Conservation (phyloP, 2,888 invertebrate species). For the Anoplius nigerrimus region DNA sequence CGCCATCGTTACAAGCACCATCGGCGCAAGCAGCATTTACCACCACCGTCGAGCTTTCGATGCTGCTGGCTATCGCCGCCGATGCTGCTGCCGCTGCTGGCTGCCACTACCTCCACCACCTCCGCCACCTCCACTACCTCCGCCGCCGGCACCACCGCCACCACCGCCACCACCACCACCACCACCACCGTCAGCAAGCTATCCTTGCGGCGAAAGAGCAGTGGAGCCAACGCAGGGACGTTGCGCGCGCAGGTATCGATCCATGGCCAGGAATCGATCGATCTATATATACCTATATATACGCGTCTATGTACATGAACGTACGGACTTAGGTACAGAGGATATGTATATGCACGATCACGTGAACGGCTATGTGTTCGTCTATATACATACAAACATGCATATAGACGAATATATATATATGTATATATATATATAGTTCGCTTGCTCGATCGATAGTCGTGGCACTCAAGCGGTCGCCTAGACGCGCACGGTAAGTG, state of each 20-base stretch:
- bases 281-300: constrained; percentile 43
- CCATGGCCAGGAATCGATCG: constrained; percentile 51
- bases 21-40: too few relatives aligned
- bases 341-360: background rate
- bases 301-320: constrained; percentile 16
- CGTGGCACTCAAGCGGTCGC: constrained; percentile 31
- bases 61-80: too few relatives aligned
- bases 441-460: constrained; percentile 52
- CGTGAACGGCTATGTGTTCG: background rate
- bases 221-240: constrained; percentile 27
- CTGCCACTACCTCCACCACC: too few relatives aligned
- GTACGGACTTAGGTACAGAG: background rate
- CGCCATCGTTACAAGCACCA: too few relatives aligned
- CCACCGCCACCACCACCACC: constrained; percentile 17
- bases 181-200: constrained; percentile 21
- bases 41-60: too few relatives aligned
- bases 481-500: constrained; percentile 43
- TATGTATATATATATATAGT: constrained; percentile 36
- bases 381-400: background rate
- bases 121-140: too few relatives aligned
- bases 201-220: constrained; percentile 35
- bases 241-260: constrained; percentile 54
- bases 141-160: too few relatives aligned
- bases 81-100: too few relatives aligned
- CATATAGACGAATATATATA: constrained; percentile 8